Conservation (phyloP, 2,113 vertebrate species). For the Myanophis thanlyinensis region DNA sequence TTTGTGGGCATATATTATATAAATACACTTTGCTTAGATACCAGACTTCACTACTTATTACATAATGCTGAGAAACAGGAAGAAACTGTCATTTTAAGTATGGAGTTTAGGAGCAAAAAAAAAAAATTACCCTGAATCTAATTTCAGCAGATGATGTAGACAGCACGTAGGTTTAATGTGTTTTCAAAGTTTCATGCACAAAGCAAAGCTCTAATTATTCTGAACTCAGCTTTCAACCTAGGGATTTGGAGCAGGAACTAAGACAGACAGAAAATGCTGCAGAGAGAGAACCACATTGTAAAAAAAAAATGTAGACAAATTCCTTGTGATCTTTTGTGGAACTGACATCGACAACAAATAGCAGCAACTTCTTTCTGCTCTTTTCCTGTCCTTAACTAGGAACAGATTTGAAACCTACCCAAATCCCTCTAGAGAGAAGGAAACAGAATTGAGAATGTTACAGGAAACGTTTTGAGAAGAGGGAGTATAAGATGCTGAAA, state of each 20-base stretch:
- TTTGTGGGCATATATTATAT: neutral
- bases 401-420: constrained; percentile 61
- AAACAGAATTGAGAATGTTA: constrained; percentile 44
- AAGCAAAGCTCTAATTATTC: constrained; percentile 73
- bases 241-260: constrained; percentile 73
- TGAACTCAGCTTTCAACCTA: constrained; percentile 61
- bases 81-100: constrained; percentile 52
- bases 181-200: constrained; percentile 41
- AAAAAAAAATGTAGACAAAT: constrained; percentile 50
- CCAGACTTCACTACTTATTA: constrained; percentile 45
- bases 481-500: constrained; percentile 47
- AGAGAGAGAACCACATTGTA: constrained; percentile 65
- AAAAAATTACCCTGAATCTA: neutral
- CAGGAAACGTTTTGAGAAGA: constrained; percentile 15
- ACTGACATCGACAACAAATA: constrained; percentile 68
- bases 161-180: constrained; percentile 46
- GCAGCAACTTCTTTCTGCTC: constrained; percentile 59
- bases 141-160: constrained; percentile 38
- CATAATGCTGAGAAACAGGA: constrained; percentile 38
- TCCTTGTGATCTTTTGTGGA: constrained; percentile 71
- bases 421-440: constrained; percentile 44
- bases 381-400: constrained; percentile 76
- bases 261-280: constrained; percentile 72
- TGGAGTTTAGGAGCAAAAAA: constrained; percentile 27
- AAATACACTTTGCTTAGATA: constrained; percentile 25